Evolutionary conservation across 2,113 vertebrate species (phyloP), one percentile per base, ranked within the genome.

Genomic region (Poecilia latipinna): DNA sequence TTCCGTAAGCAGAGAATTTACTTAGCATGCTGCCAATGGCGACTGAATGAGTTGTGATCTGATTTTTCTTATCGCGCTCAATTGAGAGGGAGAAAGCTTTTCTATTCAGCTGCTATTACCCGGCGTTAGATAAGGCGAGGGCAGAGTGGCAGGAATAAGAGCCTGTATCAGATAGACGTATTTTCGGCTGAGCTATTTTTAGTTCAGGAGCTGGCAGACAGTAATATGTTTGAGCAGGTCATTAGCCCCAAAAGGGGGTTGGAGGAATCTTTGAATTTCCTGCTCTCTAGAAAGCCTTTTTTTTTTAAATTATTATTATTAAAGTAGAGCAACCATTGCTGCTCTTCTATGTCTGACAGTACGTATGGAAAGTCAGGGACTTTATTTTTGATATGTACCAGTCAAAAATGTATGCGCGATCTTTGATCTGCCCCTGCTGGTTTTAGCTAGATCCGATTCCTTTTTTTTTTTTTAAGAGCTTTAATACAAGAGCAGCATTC

Each of bases 41-140:
- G 85, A 87, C 71, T 79, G 72, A 89, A 92, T 82, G 86, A 89
- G 88, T 87, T 31, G 83, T 91, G 89, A 92, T 93, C 89, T 82
- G 91, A 90, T 93, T 92, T 87, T 84, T 83, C 88, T 91, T 92
- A 93, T 93, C 90, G 39, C 77, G 87, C 88, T 88, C 88, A 91
- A 86, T 90, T 91, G 90, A 91, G 88, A 87, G 77, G 65, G 82
- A 81, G 85, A 93, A 93, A 93, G 90, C 91, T 93, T 92, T 91
- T 87, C 90, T 90, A 77, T 90, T 89, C 84, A 31, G 44, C 81
- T 51, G 84, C 87, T 82, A 90, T 93, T 90, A 91, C 77, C 63
- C 70, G 8, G 71, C 33, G 65, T 78, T 37, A 88, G 91, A 92
- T 93, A 91, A 91, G 90, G 26, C 65, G 74, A 80, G 81, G 75